Evolutionary conservation across 2,797 vertebrate species (phyloP), one percentile per base, ranked within the genome.

Genomic region (Odontamblyopus lacepedii): DNA sequence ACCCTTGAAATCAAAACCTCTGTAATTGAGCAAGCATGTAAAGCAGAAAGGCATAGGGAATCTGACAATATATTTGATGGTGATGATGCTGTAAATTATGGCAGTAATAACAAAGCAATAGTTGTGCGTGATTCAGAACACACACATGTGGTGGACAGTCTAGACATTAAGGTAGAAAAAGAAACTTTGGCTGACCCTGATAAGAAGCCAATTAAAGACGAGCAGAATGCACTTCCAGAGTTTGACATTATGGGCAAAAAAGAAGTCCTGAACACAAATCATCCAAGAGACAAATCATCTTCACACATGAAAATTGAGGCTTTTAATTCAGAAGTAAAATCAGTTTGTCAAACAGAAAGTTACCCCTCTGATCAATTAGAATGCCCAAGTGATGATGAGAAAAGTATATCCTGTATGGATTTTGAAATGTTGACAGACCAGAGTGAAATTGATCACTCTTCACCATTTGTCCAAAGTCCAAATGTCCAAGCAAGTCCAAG

Each of bases 381-480:
- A 13, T 51, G 38, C 57, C 75, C 29, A 68, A 5, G 19, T 19
- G 41, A n/a, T 64, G 55, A 9, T 56, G 53, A 56, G 53, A 56
- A 56, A 56, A 56, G 53, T 55, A 8, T 26, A 53, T 48, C 44
- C 44, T 48, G 44, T 16, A 48, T 48, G 44, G 19, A 35, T 61
- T 70, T 11, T 29, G 63, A 35, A 64, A 76, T 59, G 75, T n/a
- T 61, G 75, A 61, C 60, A 18, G 30, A 57, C 65, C 60, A 80
- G 71, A 73, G 26, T 61, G n/a, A 64, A 26, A 64, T 23, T 23
- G 19, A 23, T 7, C 53, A 56, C n/a, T 23, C n/a, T 9, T 56
- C 53, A n/a, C n/a, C 9, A 9, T 23, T 23, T 66, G 73, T 72
- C 44, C 72, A 79, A 83, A 88, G 13, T 48, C 13, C 12, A 44